These are phyloP conservation scores for Disparrhopalites patrizii DNA, from an alignment of 2,888 invertebrate genomes.

Conservation along the genomic window DNA sequence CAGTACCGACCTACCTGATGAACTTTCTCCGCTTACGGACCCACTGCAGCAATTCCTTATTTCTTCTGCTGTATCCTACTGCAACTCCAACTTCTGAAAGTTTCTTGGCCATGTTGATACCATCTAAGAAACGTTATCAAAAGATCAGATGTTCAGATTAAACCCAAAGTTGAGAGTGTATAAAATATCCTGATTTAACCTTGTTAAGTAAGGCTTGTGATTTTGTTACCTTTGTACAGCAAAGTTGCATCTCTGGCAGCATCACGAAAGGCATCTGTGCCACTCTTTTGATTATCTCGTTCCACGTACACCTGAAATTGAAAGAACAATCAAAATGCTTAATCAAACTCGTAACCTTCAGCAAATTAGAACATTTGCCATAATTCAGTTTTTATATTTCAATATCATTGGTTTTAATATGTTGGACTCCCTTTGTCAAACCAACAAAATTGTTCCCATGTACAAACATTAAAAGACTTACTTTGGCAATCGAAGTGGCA, in stretches of 20 bases:
- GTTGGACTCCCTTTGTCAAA: no score
- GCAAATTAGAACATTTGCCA: no score
- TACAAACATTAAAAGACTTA: no score
- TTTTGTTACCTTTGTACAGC: conserved; percentile 41
- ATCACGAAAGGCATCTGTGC: conserved; percentile 41
- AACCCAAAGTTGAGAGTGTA: background rate
- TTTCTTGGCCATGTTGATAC: conserved; percentile 19
- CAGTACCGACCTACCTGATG: conserved; percentile 17
- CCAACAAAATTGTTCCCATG: no score
- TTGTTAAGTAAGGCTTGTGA: background rate
- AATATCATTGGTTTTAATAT: no score
- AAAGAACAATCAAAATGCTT: no score
- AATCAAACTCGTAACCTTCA: no score
- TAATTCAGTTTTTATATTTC: no score
- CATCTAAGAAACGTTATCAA: conserved; percentile 14
- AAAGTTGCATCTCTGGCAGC: conserved; percentile 45
- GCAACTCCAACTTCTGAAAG: conserved; percentile 33
- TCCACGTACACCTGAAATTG: conserved; percentile 45
- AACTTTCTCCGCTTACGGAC: conserved; percentile 34
- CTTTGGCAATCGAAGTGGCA: conserved; percentile 47
- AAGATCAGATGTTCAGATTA: background rate
- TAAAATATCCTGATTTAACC: background rate
- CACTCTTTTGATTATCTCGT: conserved; percentile 29
- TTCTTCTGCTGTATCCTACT: conserved; percentile 35
- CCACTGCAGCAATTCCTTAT: conserved; percentile 37